A percentile compares a stretch with the other conserved stretches of the same genome.
These are phyloP conservation scores for Sebastes minor DNA, from an alignment of 2,797 vertebrate species.

Conservation along the genomic window DNA sequence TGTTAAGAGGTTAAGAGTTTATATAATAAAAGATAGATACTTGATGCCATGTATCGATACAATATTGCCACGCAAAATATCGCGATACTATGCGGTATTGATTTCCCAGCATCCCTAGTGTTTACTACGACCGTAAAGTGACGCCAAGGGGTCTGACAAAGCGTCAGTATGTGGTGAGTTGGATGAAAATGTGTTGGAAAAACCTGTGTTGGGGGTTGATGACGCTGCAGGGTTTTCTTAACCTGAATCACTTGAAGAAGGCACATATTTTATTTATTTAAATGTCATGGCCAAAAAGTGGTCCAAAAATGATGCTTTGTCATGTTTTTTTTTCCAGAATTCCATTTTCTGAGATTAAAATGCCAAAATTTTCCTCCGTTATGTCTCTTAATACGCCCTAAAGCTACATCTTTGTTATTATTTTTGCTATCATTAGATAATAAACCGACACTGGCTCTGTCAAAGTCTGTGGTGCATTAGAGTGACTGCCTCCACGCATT, in stretches of 20 bases:
- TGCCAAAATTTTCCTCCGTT: background rate
- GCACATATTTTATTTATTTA: background rate
- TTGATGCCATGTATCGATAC: too few relatives aligned
- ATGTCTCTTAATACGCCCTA: background rate
- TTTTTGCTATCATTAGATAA: background rate
- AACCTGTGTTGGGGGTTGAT: background rate
- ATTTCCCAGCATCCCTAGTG: too few relatives aligned
- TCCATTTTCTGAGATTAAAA: background rate
- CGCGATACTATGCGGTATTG: too few relatives aligned
- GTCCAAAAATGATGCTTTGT: background rate
- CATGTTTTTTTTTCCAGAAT: constrained; percentile 10
- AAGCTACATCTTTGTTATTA: background rate
- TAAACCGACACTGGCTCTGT: background rate
- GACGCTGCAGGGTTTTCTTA: background rate
- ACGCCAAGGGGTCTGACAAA: too few relatives aligned
- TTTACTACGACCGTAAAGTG: too few relatives aligned
- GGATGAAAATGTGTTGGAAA: too few relatives aligned
- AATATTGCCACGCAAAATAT: too few relatives aligned
- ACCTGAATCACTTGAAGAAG: background rate
- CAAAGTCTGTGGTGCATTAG: constrained; percentile 6
- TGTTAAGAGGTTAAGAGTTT: too few relatives aligned
- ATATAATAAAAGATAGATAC: too few relatives aligned
- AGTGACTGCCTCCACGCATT: constrained; percentile 7
- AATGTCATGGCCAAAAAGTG: background rate
- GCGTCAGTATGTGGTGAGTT: too few relatives aligned